Evolutionary conservation across 2,797 vertebrate species (phyloP).

Genomic region (Aldrovandia affinis): DNA sequence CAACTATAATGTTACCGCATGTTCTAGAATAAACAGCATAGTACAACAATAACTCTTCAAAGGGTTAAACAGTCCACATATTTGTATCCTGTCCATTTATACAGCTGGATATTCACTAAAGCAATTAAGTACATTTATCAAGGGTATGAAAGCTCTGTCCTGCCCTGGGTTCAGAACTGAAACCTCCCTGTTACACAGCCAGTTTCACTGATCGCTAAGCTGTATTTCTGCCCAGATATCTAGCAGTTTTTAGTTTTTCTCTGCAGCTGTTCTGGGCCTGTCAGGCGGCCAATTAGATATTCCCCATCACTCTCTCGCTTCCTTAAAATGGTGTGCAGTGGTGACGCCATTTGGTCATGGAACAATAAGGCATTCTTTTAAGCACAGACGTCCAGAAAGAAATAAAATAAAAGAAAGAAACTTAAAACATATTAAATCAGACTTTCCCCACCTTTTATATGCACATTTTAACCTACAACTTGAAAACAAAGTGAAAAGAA

Average conservation of each 20-base stretch:
- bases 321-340: background rate
- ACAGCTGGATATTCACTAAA: background rate
- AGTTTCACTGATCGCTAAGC: background rate
- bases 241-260: background rate
- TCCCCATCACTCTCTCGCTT: background rate
- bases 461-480: too few relatives aligned
- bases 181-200: background rate
- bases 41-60: too few relatives aligned
- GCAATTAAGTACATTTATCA: background rate
- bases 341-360: too few relatives aligned
- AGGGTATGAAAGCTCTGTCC: background rate
- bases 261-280: background rate
- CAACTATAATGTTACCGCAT: too few relatives aligned
- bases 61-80: background rate
- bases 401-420: background rate
- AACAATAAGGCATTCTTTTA: background rate
- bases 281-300: background rate
- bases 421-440: too few relatives aligned
- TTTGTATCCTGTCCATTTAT: background rate
- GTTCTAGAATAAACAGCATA: too few relatives aligned
- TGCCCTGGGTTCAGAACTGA: background rate
- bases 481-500: too few relatives aligned
- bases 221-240: background rate
- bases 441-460: too few relatives aligned
- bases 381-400: background rate